These are phyloP conservation scores for Melanotaenia parkinsoni DNA, from an alignment of 2,797 vertebrate species.

Conservation along the genomic window DNA sequence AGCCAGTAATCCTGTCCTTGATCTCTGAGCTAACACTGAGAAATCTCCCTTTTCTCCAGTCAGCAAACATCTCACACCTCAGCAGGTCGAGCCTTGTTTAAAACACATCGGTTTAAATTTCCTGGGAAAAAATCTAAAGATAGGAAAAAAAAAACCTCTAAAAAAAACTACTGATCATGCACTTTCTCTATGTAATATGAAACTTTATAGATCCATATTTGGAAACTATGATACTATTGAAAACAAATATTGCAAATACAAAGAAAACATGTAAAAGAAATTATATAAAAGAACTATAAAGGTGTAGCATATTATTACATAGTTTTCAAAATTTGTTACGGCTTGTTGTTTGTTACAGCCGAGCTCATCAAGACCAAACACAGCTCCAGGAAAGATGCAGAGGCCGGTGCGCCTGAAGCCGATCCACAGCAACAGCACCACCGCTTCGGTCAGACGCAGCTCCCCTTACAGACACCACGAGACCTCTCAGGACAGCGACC, in stretches of 20 bases:
- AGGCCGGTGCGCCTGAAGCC: slow-evolving; percentile 85
- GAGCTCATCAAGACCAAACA: slow-evolving; percentile 86
- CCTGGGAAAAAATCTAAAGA: slow-evolving; percentile 1
- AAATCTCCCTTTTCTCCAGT: slow-evolving; percentile 19
- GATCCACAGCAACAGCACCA: slow-evolving; percentile 71
- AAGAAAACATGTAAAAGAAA: not conserved
- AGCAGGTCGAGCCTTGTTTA: slow-evolving; percentile 39
- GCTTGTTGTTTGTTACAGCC: slow-evolving; percentile 66
- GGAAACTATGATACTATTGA: too few species aligned
- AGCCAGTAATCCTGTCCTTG: slow-evolving; percentile 42
- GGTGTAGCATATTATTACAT: not conserved
- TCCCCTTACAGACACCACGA: slow-evolving; percentile 67
- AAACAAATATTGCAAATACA: too few species aligned
- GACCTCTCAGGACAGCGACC: slow-evolving; percentile 66
- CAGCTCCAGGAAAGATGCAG: slow-evolving; percentile 88
- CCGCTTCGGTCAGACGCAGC: slow-evolving; percentile 70
- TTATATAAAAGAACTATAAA: too few species aligned
- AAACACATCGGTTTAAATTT: slow-evolving; percentile 4
- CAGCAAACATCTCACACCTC: slow-evolving; percentile 25
- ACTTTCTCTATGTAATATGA: not conserved
- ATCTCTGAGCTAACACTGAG: slow-evolving; percentile 34
- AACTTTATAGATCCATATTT: not conserved
- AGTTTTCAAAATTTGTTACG: not conserved
- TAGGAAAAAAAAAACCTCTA: not conserved
- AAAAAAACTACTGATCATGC: rapidly evolving